Evolutionary conservation across 2,797 vertebrate species (phyloP).

Genomic region (Gobio occitaniae): DNA sequence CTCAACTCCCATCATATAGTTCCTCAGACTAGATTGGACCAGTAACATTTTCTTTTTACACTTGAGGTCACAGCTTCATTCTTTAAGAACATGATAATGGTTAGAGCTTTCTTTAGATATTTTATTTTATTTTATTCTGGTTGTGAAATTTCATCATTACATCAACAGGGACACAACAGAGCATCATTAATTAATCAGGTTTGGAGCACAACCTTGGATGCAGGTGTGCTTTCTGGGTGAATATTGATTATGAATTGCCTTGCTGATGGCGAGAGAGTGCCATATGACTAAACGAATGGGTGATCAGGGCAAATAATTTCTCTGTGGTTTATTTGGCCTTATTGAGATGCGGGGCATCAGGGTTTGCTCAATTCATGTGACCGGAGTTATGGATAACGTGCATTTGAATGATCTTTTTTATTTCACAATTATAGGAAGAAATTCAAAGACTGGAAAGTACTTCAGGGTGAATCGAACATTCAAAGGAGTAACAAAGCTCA

Average conservation of each 20-base stretch:
- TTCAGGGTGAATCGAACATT: constrained; percentile 7
- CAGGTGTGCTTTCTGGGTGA: constrained; percentile 66
- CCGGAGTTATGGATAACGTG: constrained; percentile 2
- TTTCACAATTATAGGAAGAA: constrained; percentile 3
- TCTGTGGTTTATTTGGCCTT: constrained; percentile 71
- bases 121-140: constrained; percentile 18
- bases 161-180: constrained; percentile 36
- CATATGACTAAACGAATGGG: constrained; percentile 71
- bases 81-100: not conserved
- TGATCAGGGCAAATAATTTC: constrained; percentile 74
- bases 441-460: not conserved
- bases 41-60: not conserved
- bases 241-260: constrained; percentile 81
- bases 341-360: constrained; percentile 74
- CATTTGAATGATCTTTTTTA: not conserved
- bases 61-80: not conserved
- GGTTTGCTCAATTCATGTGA: constrained; percentile 58
- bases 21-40: no score
- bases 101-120: not conserved
- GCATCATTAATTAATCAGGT: constrained; percentile 75
- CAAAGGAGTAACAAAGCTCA: not conserved
- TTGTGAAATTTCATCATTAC: constrained; percentile 49
- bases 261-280: constrained; percentile 78
- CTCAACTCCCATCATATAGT: no score
- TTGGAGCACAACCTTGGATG: constrained; percentile 74